Percentiles rank a stretch among this genome's conserved stretches.
Conservation (phyloP, 2,113 vertebrate genomes). For the Myotis davidii region DNA sequence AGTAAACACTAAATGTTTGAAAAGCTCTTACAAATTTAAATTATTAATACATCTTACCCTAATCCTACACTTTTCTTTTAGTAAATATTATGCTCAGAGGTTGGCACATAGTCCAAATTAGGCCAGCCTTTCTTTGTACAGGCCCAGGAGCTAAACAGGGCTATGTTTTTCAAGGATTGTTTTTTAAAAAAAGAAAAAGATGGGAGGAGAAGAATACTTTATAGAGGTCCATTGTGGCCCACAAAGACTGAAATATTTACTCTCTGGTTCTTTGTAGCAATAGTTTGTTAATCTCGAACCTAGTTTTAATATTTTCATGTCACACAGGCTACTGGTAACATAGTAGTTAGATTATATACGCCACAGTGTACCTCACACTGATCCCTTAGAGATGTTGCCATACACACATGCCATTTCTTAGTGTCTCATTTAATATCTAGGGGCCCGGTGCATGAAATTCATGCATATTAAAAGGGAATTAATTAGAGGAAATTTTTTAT, state of each 20-base stretch:
- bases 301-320: neutral
- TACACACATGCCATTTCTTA: neutral
- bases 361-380: neutral
- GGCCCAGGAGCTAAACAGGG: neutral
- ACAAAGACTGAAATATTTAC: neutral
- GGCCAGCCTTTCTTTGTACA: neutral
- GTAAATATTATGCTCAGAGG: neutral
- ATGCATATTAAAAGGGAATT: too few relatives aligned
- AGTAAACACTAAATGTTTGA: neutral
- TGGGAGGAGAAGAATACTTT: neutral
- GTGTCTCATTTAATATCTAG: neutral
- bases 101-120: neutral
- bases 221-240: neutral
- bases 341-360: neutral
- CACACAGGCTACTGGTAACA: neutral
- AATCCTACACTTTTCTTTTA: neutral
- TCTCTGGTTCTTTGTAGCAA: neutral
- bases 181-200: neutral
- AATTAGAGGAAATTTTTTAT: too few relatives aligned
- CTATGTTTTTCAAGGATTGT: neutral
- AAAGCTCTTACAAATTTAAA: neutral
- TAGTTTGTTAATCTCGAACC: neutral
- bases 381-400: neutral
- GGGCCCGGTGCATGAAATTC: too few relatives aligned
- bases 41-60: neutral